These are phyloP conservation scores for Naso thynnoides DNA, from an alignment of 2,797 vertebrate genomes.

Conservation along the genomic window DNA sequence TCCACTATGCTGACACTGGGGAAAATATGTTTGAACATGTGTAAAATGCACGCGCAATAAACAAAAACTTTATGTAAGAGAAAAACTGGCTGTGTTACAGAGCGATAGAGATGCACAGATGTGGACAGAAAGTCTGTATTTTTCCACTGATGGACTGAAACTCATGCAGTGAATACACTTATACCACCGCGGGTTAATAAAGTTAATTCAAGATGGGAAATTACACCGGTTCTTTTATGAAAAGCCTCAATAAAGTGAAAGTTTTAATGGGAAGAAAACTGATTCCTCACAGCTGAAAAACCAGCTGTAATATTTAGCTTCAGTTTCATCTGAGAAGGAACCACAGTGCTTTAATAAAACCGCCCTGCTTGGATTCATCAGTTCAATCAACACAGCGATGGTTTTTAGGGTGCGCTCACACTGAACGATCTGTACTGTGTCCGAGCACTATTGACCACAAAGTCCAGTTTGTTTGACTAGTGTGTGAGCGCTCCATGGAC, in stretches of 20 bases:
- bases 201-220: no score
- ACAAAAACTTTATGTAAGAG: not conserved
- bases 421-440: no score
- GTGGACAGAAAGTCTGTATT: not conserved
- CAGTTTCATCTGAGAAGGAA: not conserved
- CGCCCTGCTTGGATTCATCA: not conserved
- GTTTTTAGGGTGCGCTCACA: no score
- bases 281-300: not conserved
- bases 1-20: conserved; percentile 17
- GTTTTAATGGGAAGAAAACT: not conserved
- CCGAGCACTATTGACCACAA: no score
- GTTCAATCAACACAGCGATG: not conserved
- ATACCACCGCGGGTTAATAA: not conserved
- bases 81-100: not conserved
- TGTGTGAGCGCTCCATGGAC: no score
- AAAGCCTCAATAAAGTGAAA: not conserved
- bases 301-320: not conserved
- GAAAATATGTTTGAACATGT: conserved; percentile 22
- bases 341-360: not conserved
- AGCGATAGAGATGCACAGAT: not conserved
- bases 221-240: not conserved
- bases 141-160: conserved; percentile 10
- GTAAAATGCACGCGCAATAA: conserved; percentile 14
- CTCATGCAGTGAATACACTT: not conserved
- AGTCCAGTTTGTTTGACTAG: no score